These are phyloP conservation scores for Syrista parreyssii DNA, from an alignment of 2,888 invertebrate species.

Conservation along the genomic window DNA sequence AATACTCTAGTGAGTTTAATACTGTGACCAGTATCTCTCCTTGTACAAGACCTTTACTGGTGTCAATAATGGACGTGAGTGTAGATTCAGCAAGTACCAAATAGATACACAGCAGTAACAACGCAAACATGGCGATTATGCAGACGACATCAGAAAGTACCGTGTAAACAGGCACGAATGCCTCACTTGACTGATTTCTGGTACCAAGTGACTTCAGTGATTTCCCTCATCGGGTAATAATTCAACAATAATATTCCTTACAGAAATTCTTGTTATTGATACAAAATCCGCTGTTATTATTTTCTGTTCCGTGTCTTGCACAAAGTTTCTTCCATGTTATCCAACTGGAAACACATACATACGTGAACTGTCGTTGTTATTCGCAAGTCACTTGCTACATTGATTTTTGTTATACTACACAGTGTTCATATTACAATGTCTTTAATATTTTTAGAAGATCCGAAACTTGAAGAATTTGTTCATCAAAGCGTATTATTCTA, in stretches of 20 bases:
- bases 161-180: neutral
- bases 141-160: no score
- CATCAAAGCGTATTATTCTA: neutral
- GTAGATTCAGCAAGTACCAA: slow-evolving; percentile 8
- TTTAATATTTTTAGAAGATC: neutral
- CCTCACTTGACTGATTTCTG: neutral
- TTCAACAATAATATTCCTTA: no score
- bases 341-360: neutral
- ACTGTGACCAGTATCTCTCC: slow-evolving; percentile 39
- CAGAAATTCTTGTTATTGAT: no score
- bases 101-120: neutral
- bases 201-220: neutral
- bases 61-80: slow-evolving; percentile 33
- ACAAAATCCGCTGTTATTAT: neutral
- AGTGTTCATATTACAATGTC: neutral
- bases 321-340: neutral
- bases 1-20: slow-evolving; percentile 25
- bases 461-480: neutral
- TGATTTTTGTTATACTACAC: neutral
- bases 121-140: neutral
- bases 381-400: neutral
- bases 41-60: slow-evolving; percentile 39
- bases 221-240: neutral
- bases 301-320: neutral
- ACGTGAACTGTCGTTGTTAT: neutral